These are phyloP conservation scores for Pseudoips prasinana DNA, from an alignment of 2,888 invertebrate species.

Conservation along the genomic window DNA sequence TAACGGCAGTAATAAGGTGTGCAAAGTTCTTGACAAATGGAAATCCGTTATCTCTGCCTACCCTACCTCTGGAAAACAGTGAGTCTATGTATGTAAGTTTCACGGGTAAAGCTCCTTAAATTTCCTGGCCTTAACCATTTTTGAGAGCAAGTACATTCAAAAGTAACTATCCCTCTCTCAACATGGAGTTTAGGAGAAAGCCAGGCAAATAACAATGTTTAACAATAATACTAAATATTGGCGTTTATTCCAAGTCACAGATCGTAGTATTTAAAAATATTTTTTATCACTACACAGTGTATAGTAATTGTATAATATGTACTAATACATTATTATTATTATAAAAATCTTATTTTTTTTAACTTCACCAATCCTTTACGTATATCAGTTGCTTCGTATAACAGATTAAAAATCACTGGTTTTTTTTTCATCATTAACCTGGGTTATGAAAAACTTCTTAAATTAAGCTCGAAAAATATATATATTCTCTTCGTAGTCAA, in stretches of 20 bases:
- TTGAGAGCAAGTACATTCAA: too few species aligned
- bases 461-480: neutral
- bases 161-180: too few species aligned
- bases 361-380: constrained; percentile 66
- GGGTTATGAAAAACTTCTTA: constrained; percentile 7
- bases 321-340: constrained; percentile 33
- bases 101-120: too few species aligned
- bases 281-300: constrained; percentile 39
- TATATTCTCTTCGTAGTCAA: too few species aligned
- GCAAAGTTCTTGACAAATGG: too few species aligned
- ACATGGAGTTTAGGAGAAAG: too few species aligned
- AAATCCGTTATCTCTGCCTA: too few species aligned
- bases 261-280: constrained; percentile 51
- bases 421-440: constrained; percentile 11
- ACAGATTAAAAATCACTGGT: constrained; percentile 50
- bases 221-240: constrained; percentile 17
- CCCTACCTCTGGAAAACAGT: too few species aligned
- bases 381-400: constrained; percentile 74
- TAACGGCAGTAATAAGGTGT: too few species aligned
- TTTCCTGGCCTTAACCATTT: too few species aligned
- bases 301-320: constrained; percentile 40
- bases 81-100: too few species aligned
- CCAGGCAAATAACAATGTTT: neutral
- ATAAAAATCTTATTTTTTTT: constrained; percentile 39
- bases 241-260: constrained; percentile 32